A percentile compares a stretch with the other conserved stretches of the same genome.
Evolutionary conservation across 2,797 vertebrate species (phyloP).

Genomic region (Fundulus diaphanus): DNA sequence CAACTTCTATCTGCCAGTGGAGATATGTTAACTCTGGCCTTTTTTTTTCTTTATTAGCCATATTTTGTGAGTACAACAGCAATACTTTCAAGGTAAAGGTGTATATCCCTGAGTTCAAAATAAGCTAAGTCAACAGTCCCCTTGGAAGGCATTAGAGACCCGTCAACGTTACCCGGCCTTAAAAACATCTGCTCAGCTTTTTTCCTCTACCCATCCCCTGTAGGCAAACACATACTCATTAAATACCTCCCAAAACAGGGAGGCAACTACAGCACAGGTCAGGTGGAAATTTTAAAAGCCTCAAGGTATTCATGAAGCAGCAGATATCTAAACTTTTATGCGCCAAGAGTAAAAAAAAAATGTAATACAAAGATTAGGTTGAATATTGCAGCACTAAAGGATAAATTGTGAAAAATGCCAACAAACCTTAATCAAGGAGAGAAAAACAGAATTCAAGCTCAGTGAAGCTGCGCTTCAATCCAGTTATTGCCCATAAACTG

Average conservation of each 20-base stretch:
- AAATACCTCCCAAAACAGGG: slow-evolving; percentile 70
- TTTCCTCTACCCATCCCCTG: slow-evolving; percentile 68
- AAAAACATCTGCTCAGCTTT: slow-evolving; percentile 80
- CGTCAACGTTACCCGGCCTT: slow-evolving; percentile 66
- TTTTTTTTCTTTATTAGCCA: slow-evolving; percentile 32
- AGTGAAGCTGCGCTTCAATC: slow-evolving; percentile 17
- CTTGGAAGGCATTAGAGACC: slow-evolving; percentile 77
- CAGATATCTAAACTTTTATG: slow-evolving; percentile 48
- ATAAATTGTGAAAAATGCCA: not conserved
- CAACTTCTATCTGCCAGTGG: slow-evolving; percentile 25
- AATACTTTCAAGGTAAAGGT: slow-evolving; percentile 73
- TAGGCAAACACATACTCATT: slow-evolving; percentile 76
- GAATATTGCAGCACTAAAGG: not conserved
- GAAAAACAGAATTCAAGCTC: not conserved
- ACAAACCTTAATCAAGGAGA: slow-evolving; percentile 27
- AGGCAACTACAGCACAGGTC: slow-evolving; percentile 43
- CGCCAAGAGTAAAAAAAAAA: slow-evolving; percentile 8
- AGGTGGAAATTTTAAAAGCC: slow-evolving; percentile 47
- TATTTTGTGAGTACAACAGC: slow-evolving; percentile 59
- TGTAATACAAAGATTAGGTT: not conserved
- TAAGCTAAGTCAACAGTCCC: slow-evolving; percentile 76
- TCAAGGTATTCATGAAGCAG: slow-evolving; percentile 30
- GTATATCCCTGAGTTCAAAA: slow-evolving; percentile 64
- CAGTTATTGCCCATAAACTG: slow-evolving; percentile 40
- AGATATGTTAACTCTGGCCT: slow-evolving; percentile 14